These are phyloP conservation scores for Geopemphigus sp. DNA, from an alignment of 1,140 invertebrate species.

Conservation along the genomic window DNA sequence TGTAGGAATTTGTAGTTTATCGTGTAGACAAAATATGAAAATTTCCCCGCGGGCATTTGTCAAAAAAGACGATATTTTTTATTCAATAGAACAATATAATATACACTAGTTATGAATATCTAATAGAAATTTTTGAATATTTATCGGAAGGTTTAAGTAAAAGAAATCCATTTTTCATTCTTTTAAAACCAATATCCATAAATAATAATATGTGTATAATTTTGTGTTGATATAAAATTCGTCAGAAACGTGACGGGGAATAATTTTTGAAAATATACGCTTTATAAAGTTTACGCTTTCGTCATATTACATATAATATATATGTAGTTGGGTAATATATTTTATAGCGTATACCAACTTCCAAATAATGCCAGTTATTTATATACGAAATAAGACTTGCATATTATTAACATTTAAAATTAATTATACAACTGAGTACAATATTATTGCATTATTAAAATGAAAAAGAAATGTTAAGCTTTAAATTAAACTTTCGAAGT, in stretches of 20 bases:
- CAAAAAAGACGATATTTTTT: not conserved
- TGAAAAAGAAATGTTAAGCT: not conserved
- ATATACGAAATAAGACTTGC: slow-evolving; percentile 11
- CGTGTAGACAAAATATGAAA: not conserved
- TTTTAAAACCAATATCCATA: not conserved
- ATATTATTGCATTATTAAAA: slow-evolving; percentile 13
- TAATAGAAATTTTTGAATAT: not conserved
- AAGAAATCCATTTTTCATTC: not conserved
- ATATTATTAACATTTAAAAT: slow-evolving; percentile 18
- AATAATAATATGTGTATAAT: not conserved
- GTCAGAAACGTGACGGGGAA: not conserved
- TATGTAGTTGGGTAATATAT: not conserved
- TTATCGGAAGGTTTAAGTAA: not conserved
- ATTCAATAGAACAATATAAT: not conserved
- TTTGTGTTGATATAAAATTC: not conserved
- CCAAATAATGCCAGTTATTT: slow-evolving; percentile 17
- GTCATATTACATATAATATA: too few relatives aligned
- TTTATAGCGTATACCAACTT: not conserved
- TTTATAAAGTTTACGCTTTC: not conserved
- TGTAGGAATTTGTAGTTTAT: not conserved
- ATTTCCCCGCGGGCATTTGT: not conserved
- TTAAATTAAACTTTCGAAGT: slow-evolving; percentile 7
- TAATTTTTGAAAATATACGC: not conserved
- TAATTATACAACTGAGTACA: slow-evolving; percentile 17
- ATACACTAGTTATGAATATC: not conserved